A percentile compares a stretch with the other conserved stretches of the same genome.
Conservation (phyloP, 2,888 invertebrate species). For the Tribolium freemani region DNA sequence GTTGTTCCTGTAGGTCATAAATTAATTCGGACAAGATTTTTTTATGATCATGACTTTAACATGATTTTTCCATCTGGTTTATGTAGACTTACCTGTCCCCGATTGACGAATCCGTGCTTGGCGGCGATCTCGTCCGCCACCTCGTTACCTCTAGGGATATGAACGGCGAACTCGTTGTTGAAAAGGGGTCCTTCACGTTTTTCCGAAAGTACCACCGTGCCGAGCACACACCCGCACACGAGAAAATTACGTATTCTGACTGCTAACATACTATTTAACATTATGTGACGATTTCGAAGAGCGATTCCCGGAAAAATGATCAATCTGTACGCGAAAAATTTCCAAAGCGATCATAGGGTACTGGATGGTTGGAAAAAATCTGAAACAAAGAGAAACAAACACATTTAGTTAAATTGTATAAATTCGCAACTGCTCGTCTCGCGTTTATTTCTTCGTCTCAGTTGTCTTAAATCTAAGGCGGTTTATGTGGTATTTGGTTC, state of each 20-base stretch:
- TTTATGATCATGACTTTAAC: not conserved
- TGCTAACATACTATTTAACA: conserved; percentile 50
- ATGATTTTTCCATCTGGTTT: not conserved
- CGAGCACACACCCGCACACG: conserved; percentile 51
- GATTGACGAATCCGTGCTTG: conserved; percentile 88
- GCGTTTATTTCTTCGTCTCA: not conserved
- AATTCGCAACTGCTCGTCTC: not conserved
- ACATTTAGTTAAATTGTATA: not conserved
- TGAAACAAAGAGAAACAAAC: conserved; percentile 23
- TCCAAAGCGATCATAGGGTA: conserved; percentile 36
- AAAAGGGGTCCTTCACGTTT: conserved; percentile 70
- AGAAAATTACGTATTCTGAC: conserved; percentile 53
- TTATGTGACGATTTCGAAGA: conserved; percentile 5
- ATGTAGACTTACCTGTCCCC: conserved; percentile 82
- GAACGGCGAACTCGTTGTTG: conserved; percentile 88
- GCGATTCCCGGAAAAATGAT: conserved; percentile 5
- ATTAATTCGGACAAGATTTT: not conserved
- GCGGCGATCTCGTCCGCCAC: conserved; percentile 83
- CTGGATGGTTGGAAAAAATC: conserved; percentile 20
- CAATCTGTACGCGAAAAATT: conserved; percentile 19
- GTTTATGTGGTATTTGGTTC: not conserved
- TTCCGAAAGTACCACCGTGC: conserved; percentile 36
- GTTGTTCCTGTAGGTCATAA: not conserved
- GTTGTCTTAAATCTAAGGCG: not conserved
- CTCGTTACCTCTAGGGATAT: conserved; percentile 81